phyloP scores from a whole-genome alignment of 1,140 invertebrate genomes.

The Cydia splendana region DNA sequence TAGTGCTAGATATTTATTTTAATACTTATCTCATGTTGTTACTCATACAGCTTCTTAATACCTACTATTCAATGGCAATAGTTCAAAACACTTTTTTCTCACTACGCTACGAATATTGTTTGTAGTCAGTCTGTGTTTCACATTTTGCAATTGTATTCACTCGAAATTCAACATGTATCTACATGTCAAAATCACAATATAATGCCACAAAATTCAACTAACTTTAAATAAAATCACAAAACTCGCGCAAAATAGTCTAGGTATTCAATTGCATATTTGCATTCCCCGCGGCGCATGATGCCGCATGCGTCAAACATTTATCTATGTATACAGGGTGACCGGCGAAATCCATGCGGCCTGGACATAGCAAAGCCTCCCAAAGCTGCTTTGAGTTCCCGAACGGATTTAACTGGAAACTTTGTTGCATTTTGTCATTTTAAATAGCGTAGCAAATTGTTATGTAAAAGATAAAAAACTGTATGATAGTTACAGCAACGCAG shows the following conservation, averaged over 20 bases:
- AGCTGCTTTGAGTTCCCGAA: conserved; percentile 65
- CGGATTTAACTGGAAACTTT: conserved; percentile 65
- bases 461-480: not conserved
- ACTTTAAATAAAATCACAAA: too few species aligned
- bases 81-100: too few species aligned
- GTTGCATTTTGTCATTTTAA: conserved; percentile 46
- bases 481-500: not conserved
- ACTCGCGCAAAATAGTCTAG: not conserved
- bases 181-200: too few species aligned
- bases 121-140: too few species aligned
- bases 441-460: conserved; percentile 19
- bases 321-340: conserved; percentile 42
- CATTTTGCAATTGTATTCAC: too few species aligned
- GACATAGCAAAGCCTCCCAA: conserved; percentile 61
- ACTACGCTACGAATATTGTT: too few species aligned
- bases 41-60: too few species aligned
- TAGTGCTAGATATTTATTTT: too few species aligned
- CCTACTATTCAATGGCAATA: too few species aligned
- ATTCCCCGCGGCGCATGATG: conserved; percentile 42
- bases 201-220: too few species aligned
- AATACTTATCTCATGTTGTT: too few species aligned
- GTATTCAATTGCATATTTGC: not conserved
- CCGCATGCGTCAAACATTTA: conserved; percentile 51
- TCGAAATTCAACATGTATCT: too few species aligned
- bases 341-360: conserved; percentile 56